Base-by-base conservation (phyloP, 1,140 invertebrate genomes). In the Portunus trituberculatus region DNA sequence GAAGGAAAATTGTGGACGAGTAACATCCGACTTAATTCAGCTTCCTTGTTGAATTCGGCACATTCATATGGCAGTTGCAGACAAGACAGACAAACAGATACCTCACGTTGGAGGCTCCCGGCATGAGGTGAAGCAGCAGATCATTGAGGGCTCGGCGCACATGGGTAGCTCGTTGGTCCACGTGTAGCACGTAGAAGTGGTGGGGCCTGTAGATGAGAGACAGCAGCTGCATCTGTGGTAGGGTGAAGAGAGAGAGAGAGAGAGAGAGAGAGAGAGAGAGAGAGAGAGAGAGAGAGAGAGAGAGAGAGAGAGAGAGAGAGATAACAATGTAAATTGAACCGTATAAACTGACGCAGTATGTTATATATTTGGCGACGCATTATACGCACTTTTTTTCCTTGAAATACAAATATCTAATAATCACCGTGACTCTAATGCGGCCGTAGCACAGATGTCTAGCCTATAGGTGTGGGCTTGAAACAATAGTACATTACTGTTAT, bases 151-250 rank as follows among this genome's bases (percentile, higher is more conserved):
- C 45, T 0, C n/a, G 12, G 20, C 95, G 95, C 16, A 91, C 59
- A 2, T 93, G 59, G 0, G 32, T 29, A 2, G 91, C 82, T 14
- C 96, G 29, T 0, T 16, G 76, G 86, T 96, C 96, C n/a, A 96
- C 96, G 92, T 96, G 96, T 20, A 96, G 48, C 45, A 96, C 94
- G 46, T 95, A 96, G 39, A 86, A 32, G 91, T 96, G 95, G 39
- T 91, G 86, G 16, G 95, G 95, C 12, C 95, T 83, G 95, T 96
- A 96, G 32, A 96, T 45, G 45, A 95, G 91, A 4, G 48, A 29
- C 14, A 96, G 94, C 48, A 96, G 95, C 90, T 96, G 94, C 95
- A 96, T 88, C 96, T 96, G 96, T 20, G 46, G 76, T 10, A n/a
- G n/a, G 39, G 84, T 52, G 48, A 59, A 48, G 29, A 46, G 16